A percentile compares a stretch with the other conserved stretches of the same genome.
Evolutionary conservation across 2,888 invertebrate species (phyloP).

Genomic region (Trichacis sp.): DNA sequence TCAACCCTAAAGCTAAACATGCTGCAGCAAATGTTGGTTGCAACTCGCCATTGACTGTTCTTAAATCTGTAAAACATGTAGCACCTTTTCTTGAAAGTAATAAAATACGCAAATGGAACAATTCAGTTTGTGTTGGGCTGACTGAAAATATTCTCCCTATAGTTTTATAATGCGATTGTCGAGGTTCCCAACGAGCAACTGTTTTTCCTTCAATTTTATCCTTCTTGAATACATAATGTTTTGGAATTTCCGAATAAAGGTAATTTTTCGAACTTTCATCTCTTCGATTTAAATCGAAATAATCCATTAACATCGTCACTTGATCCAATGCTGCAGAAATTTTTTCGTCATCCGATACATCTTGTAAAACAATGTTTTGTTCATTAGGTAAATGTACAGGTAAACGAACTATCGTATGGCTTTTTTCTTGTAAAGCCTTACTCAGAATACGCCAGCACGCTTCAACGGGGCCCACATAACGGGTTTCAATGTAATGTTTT

Average conservation of each 20-base stretch:
- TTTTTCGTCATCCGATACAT: constrained; percentile 2
- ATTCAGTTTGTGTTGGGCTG: too few species aligned
- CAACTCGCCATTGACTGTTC: neutral
- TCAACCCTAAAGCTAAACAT: constrained; percentile 26
- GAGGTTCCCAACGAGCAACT: constrained; percentile 18
- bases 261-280: too few species aligned
- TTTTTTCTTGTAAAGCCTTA: too few species aligned
- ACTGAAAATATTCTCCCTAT: too few species aligned
- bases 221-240: constrained; percentile 13
- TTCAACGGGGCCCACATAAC: neutral
- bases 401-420: too few species aligned
- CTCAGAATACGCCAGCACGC: too few species aligned
- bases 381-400: constrained; percentile 7
- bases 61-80: neutral
- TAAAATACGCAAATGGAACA: too few species aligned
- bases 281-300: too few species aligned
- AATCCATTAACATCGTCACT: constrained; percentile 13
- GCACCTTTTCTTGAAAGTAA: neutral
- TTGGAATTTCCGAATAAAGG: constrained; percentile 9
- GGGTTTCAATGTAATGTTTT: constrained; percentile 28
- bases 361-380: constrained; percentile 14
- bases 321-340: constrained; percentile 4
- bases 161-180: neutral
- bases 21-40: neutral
- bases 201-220: constrained; percentile 19